Evolutionary conservation across 2,888 invertebrate species (phyloP).

Genomic region (Sinentomon sp.): DNA sequence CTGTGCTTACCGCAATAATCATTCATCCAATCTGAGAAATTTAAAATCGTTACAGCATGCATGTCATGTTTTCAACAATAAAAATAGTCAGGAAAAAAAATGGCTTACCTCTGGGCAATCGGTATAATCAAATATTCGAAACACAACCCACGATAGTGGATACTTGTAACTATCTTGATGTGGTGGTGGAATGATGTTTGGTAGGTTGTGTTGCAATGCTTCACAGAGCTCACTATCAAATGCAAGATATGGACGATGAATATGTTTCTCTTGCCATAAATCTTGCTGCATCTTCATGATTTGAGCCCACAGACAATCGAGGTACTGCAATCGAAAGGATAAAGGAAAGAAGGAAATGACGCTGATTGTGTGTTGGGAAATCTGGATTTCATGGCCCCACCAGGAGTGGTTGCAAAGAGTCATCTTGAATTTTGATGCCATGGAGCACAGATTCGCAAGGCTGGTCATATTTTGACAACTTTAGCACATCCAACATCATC

Average conservation of each 20-base stretch:
- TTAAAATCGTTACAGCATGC: too few relatives aligned
- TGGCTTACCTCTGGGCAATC: slow-evolving; percentile 62
- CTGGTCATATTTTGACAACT: too few relatives aligned
- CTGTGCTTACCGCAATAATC: too few relatives aligned
- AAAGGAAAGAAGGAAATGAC: slow-evolving; percentile 1
- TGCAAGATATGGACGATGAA: slow-evolving; percentile 75
- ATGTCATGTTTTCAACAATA: too few relatives aligned
- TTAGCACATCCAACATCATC: too few relatives aligned
- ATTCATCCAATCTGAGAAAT: too few relatives aligned
- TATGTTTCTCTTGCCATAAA: slow-evolving; percentile 92
- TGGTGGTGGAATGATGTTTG: slow-evolving; percentile 65
- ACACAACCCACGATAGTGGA: slow-evolving; percentile 82
- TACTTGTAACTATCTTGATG: slow-evolving; percentile 72
- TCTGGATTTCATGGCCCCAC: too few relatives aligned
- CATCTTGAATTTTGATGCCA: too few relatives aligned
- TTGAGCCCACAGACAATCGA: slow-evolving; percentile 90
- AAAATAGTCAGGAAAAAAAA: too few relatives aligned
- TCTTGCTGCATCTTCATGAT: slow-evolving; percentile 68
- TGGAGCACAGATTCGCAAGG: too few relatives aligned
- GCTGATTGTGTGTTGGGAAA: too few relatives aligned
- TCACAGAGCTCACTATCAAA: slow-evolving; percentile 87
- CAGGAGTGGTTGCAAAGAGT: too few relatives aligned
- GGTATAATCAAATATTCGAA: slow-evolving; percentile 92
- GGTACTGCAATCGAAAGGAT: slow-evolving; percentile 28
- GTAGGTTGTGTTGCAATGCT: slow-evolving; percentile 82